Base-by-base conservation (phyloP, 2,797 vertebrate species). In the Sternotherus odoratus region DNA sequence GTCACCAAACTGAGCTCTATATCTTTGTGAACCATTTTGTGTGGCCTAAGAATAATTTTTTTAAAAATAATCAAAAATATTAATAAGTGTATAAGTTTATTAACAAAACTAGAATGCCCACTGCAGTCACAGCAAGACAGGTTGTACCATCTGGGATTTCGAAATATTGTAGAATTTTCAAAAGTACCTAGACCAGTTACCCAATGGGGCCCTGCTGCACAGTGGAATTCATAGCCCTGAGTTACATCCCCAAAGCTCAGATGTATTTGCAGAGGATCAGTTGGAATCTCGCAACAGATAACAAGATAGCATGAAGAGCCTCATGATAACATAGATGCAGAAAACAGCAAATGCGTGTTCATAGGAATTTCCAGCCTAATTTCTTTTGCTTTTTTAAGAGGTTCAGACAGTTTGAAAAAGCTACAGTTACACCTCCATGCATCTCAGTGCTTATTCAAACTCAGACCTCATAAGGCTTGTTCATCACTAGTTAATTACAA, bases 401-500 rank as follows among this genome's bases (percentile, higher is more conserved):
- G 26, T 66, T 84, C 33, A 77, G 24, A 77, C 23, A n/a, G n/a
- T 26, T 60, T 24, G 54, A 28, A 36, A 86, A 85, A 48, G 8
- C 7, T 48, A 43, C 0, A 1, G 5, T 54, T 93, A 60, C 87
- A 6, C 16, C 33, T 66, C 7, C 0, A 86, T 4, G 11, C 3
- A 84, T 88, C 8, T 12, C 46, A 10, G 39, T 69, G 39, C 28
- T 83, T 83, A 36, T 86, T 57, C 86, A 48, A 51, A 72, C 30
- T 48, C 48, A 43, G 83, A 53, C 50, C 3, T 72, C 53, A 83
- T 84, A 15, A 10, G 50, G 63, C 85, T 91, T 89, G 6, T 85
- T 89, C 87, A 88, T 21, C 17, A 57, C 46, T 72, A 53, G 39
- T 90, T 93, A 89, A 93, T 39, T 57, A 60, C 74, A 82, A 85